phyloP scores from a whole-genome alignment of 2,888 invertebrate genomes.

The Anaspis maculata region DNA sequence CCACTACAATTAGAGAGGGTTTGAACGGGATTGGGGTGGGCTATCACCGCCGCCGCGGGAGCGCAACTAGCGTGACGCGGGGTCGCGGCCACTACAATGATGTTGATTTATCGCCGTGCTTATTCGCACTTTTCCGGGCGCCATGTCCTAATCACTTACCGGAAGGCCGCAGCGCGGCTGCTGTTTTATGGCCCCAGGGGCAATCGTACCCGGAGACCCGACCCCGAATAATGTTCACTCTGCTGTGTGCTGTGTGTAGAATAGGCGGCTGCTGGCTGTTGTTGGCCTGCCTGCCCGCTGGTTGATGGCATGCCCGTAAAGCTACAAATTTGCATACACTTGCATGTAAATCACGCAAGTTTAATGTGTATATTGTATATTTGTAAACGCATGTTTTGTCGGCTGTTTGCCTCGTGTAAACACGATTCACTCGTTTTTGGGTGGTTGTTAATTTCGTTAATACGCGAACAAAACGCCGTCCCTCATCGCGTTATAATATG shows the following conservation, averaged over 20 bases:
- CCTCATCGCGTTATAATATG: too few species aligned
- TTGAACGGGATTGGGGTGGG: too few species aligned
- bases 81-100: constrained; percentile 17
- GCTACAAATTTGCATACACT: constrained; percentile 11
- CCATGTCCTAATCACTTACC: constrained; percentile 22
- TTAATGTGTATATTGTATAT: constrained; percentile 12
- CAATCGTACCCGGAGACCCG: constrained; percentile 7
- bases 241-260: too few species aligned
- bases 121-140: constrained; percentile 28
- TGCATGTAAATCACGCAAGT: constrained; percentile 12
- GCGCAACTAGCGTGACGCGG: constrained; percentile 20
- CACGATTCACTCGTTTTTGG: not conserved
- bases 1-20: too few species aligned
- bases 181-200: constrained; percentile 7
- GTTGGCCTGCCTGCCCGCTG: too few species aligned
- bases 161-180: constrained; percentile 8
- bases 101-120: constrained; percentile 26
- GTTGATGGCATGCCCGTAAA: constrained; percentile 4
- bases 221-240: not conserved
- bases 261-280: too few species aligned
- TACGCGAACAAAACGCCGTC: too few species aligned
- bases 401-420: constrained; percentile 1
- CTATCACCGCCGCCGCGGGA: too few species aligned
- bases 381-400: constrained; percentile 10
- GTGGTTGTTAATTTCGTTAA: not conserved